Evolutionary conservation across 2,113 vertebrate species (phyloP).

Genomic region (Nematolebias whitei): DNA sequence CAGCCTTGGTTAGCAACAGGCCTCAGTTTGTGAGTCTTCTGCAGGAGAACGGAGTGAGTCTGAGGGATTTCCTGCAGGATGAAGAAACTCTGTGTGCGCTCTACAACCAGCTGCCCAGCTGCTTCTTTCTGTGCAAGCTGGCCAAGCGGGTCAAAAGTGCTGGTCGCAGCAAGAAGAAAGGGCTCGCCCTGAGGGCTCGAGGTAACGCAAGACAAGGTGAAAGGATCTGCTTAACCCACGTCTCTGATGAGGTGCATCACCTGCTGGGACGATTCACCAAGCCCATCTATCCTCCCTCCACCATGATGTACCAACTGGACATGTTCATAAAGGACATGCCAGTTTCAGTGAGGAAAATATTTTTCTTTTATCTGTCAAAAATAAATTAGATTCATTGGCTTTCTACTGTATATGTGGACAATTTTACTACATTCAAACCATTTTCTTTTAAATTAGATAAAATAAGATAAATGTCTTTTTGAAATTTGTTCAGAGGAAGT

Average conservation of each 20-base stretch:
- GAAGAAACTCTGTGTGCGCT: conserved; percentile 83
- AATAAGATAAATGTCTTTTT: no score
- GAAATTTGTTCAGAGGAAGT: no score
- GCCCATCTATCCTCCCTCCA: conserved; percentile 80
- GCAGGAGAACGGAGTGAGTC: conserved; percentile 88
- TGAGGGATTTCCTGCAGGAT: conserved; percentile 84
- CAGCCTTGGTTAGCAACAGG: conserved; percentile 89
- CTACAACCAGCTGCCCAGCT: conserved; percentile 83
- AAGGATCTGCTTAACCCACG: conserved; percentile 78
- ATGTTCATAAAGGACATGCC: conserved; percentile 46
- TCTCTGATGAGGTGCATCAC: conserved; percentile 86
- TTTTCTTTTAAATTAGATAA: no score
- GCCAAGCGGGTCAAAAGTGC: conserved; percentile 80
- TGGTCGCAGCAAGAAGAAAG: conserved; percentile 3
- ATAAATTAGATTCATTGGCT: neutral
- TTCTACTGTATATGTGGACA: no score
- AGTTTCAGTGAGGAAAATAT: conserved; percentile 50
- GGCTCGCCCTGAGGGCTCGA: neutral
- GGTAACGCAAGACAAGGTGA: neutral
- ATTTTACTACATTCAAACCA: no score
- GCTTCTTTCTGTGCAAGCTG: conserved; percentile 86
- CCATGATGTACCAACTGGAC: neutral
- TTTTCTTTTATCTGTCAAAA: no score
- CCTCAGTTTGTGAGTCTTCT: conserved; percentile 91
- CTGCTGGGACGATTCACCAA: conserved; percentile 88